Evolutionary conservation across 2,113 vertebrate species (phyloP).

Genomic region (Charina bottae): DNA sequence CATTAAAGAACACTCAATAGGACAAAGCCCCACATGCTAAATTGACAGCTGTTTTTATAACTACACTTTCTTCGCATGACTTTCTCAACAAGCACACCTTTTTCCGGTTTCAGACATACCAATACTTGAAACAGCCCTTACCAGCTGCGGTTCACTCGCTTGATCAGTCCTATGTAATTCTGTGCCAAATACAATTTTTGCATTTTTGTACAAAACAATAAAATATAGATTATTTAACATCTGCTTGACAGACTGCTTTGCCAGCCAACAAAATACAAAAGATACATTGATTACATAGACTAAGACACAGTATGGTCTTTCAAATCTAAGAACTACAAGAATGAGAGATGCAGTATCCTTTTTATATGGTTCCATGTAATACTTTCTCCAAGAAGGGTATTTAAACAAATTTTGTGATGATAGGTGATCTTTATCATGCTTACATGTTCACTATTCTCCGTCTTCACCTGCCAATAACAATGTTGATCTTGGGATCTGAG

Average conservation of each 20-base stretch:
- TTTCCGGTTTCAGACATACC: constrained; percentile 53
- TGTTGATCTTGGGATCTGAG: constrained; percentile 55
- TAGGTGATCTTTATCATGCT: constrained; percentile 2
- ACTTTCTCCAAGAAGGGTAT: constrained; percentile 54
- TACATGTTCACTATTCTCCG: constrained; percentile 51
- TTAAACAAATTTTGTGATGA: constrained; percentile 42
- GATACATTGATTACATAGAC: constrained; percentile 74
- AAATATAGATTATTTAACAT: constrained; percentile 58
- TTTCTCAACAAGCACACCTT: constrained; percentile 55
- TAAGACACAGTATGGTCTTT: constrained; percentile 74
- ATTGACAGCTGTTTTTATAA: constrained; percentile 52
- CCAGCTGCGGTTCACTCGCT: constrained; percentile 48
- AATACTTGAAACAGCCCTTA: constrained; percentile 60
- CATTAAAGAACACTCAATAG: constrained; percentile 47
- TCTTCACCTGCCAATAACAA: constrained; percentile 62
- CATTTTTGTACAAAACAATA: constrained; percentile 65
- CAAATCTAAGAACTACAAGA: constrained; percentile 73
- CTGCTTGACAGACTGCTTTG: constrained; percentile 58
- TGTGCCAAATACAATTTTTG: constrained; percentile 62
- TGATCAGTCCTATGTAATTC: constrained; percentile 51
- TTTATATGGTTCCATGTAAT: constrained; percentile 70
- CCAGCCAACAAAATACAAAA: constrained; percentile 71
- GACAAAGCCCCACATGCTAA: constrained; percentile 56
- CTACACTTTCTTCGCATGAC: constrained; percentile 59
- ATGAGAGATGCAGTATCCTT: constrained; percentile 79